These are phyloP conservation scores for Anser cygnoides DNA, from an alignment of 2,113 vertebrate genomes.

Conservation along the genomic window DNA sequence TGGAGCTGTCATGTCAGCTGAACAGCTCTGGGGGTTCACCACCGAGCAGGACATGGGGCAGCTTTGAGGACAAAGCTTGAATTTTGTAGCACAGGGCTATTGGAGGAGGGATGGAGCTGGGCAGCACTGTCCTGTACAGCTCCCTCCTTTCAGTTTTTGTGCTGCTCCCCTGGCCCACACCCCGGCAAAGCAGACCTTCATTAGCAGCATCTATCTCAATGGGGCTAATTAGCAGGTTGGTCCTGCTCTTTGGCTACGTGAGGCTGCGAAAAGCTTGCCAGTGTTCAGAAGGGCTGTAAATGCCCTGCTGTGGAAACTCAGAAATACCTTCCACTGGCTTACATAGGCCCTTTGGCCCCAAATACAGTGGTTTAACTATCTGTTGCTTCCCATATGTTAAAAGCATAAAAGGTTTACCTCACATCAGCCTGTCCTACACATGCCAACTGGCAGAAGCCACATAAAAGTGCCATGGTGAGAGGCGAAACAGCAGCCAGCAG, in stretches of 20 bases:
- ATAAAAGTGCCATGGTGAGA: background rate
- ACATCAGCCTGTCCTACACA: background rate
- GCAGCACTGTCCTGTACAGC: background rate
- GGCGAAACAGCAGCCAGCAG: background rate
- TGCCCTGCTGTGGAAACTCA: background rate
- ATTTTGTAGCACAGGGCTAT: background rate
- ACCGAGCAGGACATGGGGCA: fast-evolving
- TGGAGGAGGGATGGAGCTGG: background rate
- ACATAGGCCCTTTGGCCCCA: background rate
- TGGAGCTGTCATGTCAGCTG: background rate
- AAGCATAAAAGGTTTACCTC: background rate
- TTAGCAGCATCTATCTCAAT: background rate
- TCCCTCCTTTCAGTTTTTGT: background rate
- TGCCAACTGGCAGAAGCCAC: background rate
- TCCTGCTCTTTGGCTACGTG: background rate
- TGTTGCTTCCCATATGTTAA: background rate
- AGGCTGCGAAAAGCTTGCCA: background rate
- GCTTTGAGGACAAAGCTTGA: background rate
- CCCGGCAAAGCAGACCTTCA: background rate
- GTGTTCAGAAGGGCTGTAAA: background rate
- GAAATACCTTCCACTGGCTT: background rate
- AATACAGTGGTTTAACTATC: background rate
- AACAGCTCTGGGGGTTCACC: background rate
- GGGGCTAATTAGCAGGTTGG: background rate
- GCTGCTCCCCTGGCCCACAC: background rate